phyloP scores from a whole-genome alignment of 2,888 invertebrate genomes.

The Autographa gamma region DNA sequence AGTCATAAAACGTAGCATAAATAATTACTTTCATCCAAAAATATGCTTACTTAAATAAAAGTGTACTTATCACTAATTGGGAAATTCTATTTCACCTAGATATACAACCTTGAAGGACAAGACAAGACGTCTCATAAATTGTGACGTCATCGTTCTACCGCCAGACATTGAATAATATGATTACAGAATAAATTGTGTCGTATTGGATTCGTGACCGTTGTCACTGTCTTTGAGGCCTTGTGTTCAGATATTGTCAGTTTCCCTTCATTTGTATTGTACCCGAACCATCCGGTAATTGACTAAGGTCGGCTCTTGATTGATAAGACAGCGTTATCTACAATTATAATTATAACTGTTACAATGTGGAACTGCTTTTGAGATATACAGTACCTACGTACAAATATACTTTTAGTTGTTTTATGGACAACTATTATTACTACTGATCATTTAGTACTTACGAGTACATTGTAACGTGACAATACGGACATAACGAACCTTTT shows the following conservation, averaged over 20 bases:
- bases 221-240: conserved; percentile 1
- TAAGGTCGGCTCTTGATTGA: neutral
- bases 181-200: conserved; percentile 1
- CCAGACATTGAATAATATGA: neutral
- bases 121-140: neutral
- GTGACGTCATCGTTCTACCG: neutral
- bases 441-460: too few relatives aligned
- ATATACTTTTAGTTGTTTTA: too few relatives aligned
- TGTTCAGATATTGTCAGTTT: conserved; percentile 2
- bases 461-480: too few relatives aligned
- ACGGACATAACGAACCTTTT: too few relatives aligned
- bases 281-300: neutral
- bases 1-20: too few relatives aligned
- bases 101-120: too few relatives aligned
- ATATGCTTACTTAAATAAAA: neutral
- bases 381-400: too few relatives aligned
- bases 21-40: too few relatives aligned
- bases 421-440: too few relatives aligned
- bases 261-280: neutral
- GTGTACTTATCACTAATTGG: neutral
- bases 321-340: neutral
- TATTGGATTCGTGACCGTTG: conserved; percentile 1
- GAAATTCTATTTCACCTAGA: neutral
- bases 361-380: neutral
- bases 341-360: neutral